A percentile compares a stretch with the other conserved stretches of the same genome.
These are phyloP conservation scores for Phymanthus crucifer DNA, from an alignment of 92 coral and sea anemone genomes.

Conservation along the genomic window DNA sequence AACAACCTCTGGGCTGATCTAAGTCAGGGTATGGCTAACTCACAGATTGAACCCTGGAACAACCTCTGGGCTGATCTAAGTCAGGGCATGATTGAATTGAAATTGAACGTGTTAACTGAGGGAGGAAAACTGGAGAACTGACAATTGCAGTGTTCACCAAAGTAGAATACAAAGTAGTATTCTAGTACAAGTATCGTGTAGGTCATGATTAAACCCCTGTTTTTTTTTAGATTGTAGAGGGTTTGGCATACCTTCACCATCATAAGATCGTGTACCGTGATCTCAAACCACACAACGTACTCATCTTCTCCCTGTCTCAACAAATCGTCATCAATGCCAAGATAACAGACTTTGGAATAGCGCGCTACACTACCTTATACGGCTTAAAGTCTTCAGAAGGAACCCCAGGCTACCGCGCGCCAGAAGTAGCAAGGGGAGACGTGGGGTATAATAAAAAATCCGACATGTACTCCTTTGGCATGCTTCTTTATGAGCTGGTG, in stretches of 20 bases:
- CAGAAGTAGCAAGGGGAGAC: constrained; percentile 96
- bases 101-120: too few species aligned
- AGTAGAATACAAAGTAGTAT: too few species aligned
- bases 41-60: too few species aligned
- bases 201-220: too few species aligned
- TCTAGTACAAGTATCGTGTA: too few species aligned
- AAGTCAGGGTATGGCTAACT: too few species aligned
- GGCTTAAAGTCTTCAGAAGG: constrained; percentile 95
- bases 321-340: constrained; percentile 90
- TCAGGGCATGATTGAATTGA: too few species aligned
- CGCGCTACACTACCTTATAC: constrained; percentile 85
- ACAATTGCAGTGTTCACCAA: too few species aligned
- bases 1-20: too few species aligned
- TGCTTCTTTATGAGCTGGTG: constrained; percentile 92
- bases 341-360: constrained; percentile 92
- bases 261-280: constrained; percentile 94
- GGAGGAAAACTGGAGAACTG: too few species aligned
- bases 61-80: too few species aligned
- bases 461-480: constrained; percentile 94
- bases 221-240: constrained; percentile 82
- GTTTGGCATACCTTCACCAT: constrained; percentile 83
- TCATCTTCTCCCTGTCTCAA: constrained; percentile 80
- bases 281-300: constrained; percentile 97
- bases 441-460: constrained; percentile 82
- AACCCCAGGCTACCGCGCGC: constrained; percentile 97